These are phyloP conservation scores for Zapornia atra DNA, from an alignment of 2,113 vertebrate genomes.

Conservation along the genomic window DNA sequence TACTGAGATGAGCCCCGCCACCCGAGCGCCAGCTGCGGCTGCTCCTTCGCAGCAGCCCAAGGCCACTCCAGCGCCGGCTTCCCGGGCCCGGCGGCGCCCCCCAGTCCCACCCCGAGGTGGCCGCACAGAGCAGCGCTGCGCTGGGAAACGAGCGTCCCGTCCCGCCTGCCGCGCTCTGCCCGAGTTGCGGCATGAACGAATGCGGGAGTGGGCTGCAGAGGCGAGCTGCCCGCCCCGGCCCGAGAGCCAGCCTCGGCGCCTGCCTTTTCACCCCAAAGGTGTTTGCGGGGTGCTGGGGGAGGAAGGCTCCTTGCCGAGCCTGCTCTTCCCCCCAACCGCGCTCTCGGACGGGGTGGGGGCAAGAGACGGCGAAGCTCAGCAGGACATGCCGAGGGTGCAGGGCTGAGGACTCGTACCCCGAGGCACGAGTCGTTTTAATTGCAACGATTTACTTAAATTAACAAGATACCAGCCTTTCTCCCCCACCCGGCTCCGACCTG, in stretches of 20 bases:
- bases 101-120: background rate
- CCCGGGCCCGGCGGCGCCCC: background rate
- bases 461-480: background rate
- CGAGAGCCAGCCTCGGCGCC: background rate
- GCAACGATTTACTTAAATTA: background rate
- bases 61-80: background rate
- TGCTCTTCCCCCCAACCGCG: background rate
- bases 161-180: background rate
- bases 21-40: background rate
- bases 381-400: background rate
- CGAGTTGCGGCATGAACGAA: background rate
- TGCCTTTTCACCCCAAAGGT: background rate
- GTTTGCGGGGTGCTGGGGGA: background rate
- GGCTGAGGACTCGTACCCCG: background rate
- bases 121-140: background rate
- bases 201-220: background rate
- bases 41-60: background rate
- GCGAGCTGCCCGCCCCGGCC: background rate
- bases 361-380: background rate
- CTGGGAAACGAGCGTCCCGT: background rate
- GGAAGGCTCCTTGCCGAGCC: background rate
- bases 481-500: background rate
- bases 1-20: background rate
- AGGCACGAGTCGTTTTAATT: constrained; percentile 1
- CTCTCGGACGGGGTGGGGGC: background rate